Conservation (phyloP, 1,140 invertebrate genomes). For the Scaptomyza pallida region DNA sequence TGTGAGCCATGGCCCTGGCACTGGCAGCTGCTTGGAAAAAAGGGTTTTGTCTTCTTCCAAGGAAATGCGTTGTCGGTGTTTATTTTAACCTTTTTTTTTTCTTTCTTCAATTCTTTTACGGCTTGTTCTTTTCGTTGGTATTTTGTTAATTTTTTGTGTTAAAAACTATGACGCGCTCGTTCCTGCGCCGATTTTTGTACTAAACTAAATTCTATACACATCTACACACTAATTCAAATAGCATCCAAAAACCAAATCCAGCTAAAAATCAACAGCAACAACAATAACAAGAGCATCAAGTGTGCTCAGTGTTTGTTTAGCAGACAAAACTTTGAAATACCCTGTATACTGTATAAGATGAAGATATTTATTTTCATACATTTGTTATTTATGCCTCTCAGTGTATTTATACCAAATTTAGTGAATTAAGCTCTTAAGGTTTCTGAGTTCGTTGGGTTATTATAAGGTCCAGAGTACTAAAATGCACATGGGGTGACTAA, state of each 20-base stretch:
- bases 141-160: constrained; percentile 13
- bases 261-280: constrained; percentile 37
- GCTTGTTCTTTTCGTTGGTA: background rate
- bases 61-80: background rate
- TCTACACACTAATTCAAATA: constrained; percentile 52
- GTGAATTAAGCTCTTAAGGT: background rate
- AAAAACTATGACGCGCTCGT: constrained; percentile 62
- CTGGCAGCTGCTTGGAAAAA: background rate
- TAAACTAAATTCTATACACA: constrained; percentile 75
- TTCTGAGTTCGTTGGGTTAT: background rate
- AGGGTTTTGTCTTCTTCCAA: too few relatives aligned
- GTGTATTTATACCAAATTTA: too few relatives aligned
- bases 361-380: too few relatives aligned
- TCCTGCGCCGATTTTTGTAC: constrained; percentile 77
- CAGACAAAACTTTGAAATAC: background rate
- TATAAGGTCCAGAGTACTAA: too few relatives aligned
- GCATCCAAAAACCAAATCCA: constrained; percentile 40
- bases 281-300: constrained; percentile 18
- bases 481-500: too few relatives aligned
- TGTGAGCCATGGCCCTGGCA: constrained; percentile 7
- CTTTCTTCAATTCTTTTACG: background rate
- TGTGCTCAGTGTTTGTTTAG: background rate
- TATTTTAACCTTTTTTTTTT: background rate
- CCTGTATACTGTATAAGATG: too few relatives aligned
- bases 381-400: too few relatives aligned